phyloP scores from a whole-genome alignment of 2,888 invertebrate species.

The Nomada goodeniana region DNA sequence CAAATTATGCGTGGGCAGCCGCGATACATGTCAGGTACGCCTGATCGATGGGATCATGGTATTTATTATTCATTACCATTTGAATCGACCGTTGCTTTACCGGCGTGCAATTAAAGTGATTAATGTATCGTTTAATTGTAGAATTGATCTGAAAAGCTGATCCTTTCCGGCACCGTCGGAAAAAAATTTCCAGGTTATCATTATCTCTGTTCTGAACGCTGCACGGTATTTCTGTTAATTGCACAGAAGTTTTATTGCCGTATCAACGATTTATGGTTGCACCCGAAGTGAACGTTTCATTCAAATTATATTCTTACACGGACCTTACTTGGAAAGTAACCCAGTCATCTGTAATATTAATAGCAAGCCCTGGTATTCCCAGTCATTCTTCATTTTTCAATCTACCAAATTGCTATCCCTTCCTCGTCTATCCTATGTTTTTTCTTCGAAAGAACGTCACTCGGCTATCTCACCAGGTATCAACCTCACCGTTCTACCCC shows the following conservation, averaged over 20 bases:
- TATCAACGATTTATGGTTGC: neutral
- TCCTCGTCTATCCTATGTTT: too few species aligned
- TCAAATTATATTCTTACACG: too few species aligned
- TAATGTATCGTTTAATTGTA: conserved; percentile 63
- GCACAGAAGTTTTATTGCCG: neutral
- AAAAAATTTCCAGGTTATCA: conserved; percentile 28
- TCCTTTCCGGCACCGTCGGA: conserved; percentile 22
- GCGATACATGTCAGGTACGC: conserved; percentile 45
- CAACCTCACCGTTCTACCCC: too few species aligned
- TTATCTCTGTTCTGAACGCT: conserved; percentile 1
- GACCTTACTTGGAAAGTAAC: too few species aligned
- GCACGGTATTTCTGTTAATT: neutral
- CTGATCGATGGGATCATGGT: conserved; percentile 69
- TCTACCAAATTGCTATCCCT: too few species aligned
- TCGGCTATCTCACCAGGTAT: too few species aligned
- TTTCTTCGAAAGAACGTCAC: too few species aligned
- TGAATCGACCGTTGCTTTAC: conserved; percentile 48
- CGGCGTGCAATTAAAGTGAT: conserved; percentile 71
- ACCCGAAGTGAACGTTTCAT: too few species aligned
- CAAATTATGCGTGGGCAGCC: conserved; percentile 53
- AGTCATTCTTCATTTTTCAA: too few species aligned
- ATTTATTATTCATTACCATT: conserved; percentile 71
- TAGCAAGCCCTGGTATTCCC: too few species aligned
- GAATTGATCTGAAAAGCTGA: conserved; percentile 26
- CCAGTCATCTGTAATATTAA: too few species aligned